A percentile compares a stretch with the other conserved stretches of the same genome.
Evolutionary conservation across 53 echinoderm and acorn worm genomes (phyloP).

Genomic region (Holothuria scabra): DNA sequence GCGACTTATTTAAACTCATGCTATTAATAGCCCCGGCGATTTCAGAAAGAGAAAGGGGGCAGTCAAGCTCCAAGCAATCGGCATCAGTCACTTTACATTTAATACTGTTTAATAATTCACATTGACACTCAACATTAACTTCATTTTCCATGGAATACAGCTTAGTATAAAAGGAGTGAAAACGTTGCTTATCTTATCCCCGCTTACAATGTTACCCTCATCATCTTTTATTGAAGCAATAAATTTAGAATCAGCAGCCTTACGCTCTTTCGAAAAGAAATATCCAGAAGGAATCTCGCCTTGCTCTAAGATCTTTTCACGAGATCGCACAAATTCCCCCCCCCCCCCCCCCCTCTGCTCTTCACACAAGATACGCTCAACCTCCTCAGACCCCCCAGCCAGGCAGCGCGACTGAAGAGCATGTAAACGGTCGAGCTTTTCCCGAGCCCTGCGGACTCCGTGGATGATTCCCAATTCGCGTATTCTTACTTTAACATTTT

Average conservation of each 20-base stretch:
- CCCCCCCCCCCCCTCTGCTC: background rate
- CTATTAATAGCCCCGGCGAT: background rate
- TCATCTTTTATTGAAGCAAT: too few relatives aligned
- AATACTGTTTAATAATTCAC: too few relatives aligned
- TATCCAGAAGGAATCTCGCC: background rate
- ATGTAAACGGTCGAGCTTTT: background rate
- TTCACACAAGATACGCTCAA: background rate
- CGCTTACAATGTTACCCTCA: background rate
- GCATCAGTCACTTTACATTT: too few relatives aligned
- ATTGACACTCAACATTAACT: background rate
- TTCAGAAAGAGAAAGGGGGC: background rate
- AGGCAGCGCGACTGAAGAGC: background rate
- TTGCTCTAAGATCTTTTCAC: background rate
- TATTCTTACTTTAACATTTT: background rate
- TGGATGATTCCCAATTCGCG: background rate
- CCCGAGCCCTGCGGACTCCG: too few relatives aligned
- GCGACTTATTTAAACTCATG: conserved; percentile 37
- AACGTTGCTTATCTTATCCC: background rate
- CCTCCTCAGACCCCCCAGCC: background rate
- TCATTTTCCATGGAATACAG: background rate
- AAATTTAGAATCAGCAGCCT: background rate
- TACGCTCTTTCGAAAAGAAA: background rate
- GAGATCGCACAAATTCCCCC: background rate
- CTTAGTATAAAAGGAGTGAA: background rate
- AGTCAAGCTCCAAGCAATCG: too few relatives aligned